Evolutionary conservation across 2,797 vertebrate species (phyloP).

Genomic region (Enteromius afrohamiltoni): DNA sequence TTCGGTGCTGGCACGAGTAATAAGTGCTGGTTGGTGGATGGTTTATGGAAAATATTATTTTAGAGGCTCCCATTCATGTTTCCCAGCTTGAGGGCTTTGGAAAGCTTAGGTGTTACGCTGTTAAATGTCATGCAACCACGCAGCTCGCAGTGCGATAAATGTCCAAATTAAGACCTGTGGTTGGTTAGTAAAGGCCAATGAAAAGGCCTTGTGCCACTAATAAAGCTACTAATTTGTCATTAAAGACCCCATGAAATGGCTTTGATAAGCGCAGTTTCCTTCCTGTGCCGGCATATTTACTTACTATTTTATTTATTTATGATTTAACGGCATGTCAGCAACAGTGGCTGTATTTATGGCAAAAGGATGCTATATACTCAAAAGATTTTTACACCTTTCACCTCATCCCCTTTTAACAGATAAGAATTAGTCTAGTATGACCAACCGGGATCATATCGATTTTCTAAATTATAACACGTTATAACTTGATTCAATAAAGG

Average conservation of each 20-base stretch:
- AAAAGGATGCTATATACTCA: too few relatives aligned
- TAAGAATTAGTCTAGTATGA: too few relatives aligned
- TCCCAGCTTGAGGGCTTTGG: background rate
- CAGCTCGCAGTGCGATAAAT: constrained; percentile 15
- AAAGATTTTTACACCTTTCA: too few relatives aligned
- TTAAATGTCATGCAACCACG: constrained; percentile 34
- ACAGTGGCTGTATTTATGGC: too few relatives aligned
- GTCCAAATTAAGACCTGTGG: constrained; percentile 33
- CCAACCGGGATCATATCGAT: too few relatives aligned
- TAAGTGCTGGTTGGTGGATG: constrained; percentile 1
- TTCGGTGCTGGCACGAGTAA: constrained; percentile 23
- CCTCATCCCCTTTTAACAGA: too few relatives aligned
- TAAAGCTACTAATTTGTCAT: constrained; percentile 1
- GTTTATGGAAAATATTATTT: constrained; percentile 41
- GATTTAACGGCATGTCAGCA: too few relatives aligned
- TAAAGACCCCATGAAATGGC: background rate
- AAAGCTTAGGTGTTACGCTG: constrained; percentile 40
- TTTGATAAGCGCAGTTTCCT: background rate
- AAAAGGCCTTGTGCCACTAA: background rate
- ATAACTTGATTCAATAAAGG: too few relatives aligned
- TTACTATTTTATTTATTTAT: too few relatives aligned
- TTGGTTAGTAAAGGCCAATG: constrained; percentile 15
- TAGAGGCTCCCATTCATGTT: constrained; percentile 39
- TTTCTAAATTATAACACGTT: too few relatives aligned
- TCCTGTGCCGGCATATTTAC: background rate